A percentile compares a stretch with the other conserved stretches of the same genome.
Evolutionary conservation across 30 jellyfish, hydroid and myxozoan genomes (phyloP).

Genomic region (Chrysaora quinquecirrha): DNA sequence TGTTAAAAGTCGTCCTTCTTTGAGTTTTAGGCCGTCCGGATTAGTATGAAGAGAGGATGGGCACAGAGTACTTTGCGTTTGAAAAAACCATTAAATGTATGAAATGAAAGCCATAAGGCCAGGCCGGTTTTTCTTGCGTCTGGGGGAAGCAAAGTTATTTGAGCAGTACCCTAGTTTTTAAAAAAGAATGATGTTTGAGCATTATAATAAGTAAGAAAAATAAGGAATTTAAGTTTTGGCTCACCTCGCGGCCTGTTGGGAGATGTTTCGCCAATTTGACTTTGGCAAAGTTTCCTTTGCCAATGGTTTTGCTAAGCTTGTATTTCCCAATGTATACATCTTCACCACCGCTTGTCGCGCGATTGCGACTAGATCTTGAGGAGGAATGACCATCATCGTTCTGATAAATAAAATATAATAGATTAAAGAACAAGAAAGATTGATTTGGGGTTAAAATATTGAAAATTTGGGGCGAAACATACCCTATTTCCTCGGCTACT

Average conservation of each 20-base stretch:
- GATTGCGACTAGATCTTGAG: slow-evolving; percentile 81
- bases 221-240: neutral
- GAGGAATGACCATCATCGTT: slow-evolving; percentile 94
- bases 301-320: slow-evolving; percentile 92
- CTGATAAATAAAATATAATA: slow-evolving; percentile 44
- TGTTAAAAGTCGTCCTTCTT: too few relatives aligned
- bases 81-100: too few relatives aligned
- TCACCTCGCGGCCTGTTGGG: slow-evolving; percentile 98
- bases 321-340: slow-evolving; percentile 99
- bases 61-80: too few relatives aligned
- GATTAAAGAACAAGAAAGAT: neutral
- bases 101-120: too few relatives aligned
- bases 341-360: slow-evolving; percentile 82
- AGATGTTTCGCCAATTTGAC: slow-evolving; percentile 97
- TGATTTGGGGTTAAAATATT: too few relatives aligned
- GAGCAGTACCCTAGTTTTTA: too few relatives aligned
- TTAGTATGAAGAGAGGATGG: too few relatives aligned
- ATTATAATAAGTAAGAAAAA: slow-evolving; percentile 5
- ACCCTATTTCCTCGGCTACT: slow-evolving; percentile 72
- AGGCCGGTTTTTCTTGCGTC: too few relatives aligned
- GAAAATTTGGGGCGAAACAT: too few relatives aligned
- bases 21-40: too few relatives aligned
- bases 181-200: too few relatives aligned
- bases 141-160: too few relatives aligned
- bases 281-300: slow-evolving; percentile 99